Percentiles rank a stretch among this genome's conserved stretches.
Evolutionary conservation across 2,797 vertebrate genomes (phyloP).

Genomic region (Linurgus olivaceus): DNA sequence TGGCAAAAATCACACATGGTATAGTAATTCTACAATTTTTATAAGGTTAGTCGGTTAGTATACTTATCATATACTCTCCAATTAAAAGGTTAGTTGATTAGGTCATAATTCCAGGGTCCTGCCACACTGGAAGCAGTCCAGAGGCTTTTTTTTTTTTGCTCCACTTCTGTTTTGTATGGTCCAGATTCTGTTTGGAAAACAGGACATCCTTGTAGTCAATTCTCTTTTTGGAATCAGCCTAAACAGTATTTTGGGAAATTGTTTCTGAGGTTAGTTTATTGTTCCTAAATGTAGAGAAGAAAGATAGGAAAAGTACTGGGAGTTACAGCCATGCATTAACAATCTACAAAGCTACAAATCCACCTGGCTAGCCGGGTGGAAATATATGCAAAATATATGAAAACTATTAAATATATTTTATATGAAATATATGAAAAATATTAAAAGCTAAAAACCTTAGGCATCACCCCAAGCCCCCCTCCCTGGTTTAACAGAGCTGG

Average conservation of each 20-base stretch:
- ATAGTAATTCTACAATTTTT: not conserved
- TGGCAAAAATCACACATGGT: not conserved
- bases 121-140: not conserved
- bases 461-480: no score
- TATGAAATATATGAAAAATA: not conserved
- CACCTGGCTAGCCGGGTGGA: no score
- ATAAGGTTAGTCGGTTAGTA: accelerated
- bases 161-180: not conserved
- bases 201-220: not conserved
- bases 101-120: not conserved
- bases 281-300: not conserved
- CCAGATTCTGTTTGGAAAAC: not conserved
- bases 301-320: not conserved
- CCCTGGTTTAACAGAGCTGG: not conserved
- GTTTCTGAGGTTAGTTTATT: not conserved
- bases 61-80: not conserved
- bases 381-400: not conserved
- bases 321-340: not conserved
- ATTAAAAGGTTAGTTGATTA: not conserved
- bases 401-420: no score
- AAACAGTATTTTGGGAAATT: not conserved
- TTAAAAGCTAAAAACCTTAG: not conserved
- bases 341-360: not conserved
- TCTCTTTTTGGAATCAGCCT: not conserved
- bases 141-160: not conserved